Percentiles rank a stretch among this genome's conserved stretches.
Evolutionary conservation across 2,113 vertebrate genomes (phyloP).

Genomic region (Sceloporus undulatus): DNA sequence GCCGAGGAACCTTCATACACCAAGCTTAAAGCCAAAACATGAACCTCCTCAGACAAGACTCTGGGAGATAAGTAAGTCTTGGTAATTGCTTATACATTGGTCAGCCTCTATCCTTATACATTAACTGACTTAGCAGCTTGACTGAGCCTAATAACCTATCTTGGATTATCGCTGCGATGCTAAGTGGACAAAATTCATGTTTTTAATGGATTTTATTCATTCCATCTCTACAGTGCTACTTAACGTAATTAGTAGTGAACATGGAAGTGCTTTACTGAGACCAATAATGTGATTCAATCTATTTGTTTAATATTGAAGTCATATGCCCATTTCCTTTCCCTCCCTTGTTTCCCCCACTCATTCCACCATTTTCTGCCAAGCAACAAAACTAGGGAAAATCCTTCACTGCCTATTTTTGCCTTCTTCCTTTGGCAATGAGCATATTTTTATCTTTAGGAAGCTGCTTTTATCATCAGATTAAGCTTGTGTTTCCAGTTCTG

Average conservation of each 20-base stretch:
- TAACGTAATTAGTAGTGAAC: conserved; percentile 54
- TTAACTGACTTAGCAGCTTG: neutral
- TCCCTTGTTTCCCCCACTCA: neutral
- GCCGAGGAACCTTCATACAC: conserved; percentile 98
- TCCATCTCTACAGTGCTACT: conserved; percentile 47
- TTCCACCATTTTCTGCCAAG: neutral
- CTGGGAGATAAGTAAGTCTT: conserved; percentile 97
- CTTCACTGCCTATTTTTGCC: neutral
- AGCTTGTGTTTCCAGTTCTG: conserved; percentile 31
- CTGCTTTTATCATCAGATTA: rapidly evolving
- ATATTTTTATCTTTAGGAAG: neutral
- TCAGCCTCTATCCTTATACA: neutral
- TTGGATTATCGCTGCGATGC: neutral
- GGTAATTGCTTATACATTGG: rapidly evolving
- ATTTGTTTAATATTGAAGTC: conserved; percentile 47
- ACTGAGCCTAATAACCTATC: neutral
- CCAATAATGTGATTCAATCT: conserved; percentile 48
- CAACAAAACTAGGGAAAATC: neutral
- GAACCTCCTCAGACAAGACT: conserved; percentile 96
- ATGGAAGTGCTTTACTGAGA: conserved; percentile 56
- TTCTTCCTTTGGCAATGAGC: neutral
- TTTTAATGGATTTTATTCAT: conserved; percentile 43
- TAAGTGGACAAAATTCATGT: neutral
- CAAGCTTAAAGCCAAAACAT: conserved; percentile 96
- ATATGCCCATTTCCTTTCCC: neutral